phyloP scores from a whole-genome alignment of 2,113 vertebrate species.

The Delphinapterus leucas region DNA sequence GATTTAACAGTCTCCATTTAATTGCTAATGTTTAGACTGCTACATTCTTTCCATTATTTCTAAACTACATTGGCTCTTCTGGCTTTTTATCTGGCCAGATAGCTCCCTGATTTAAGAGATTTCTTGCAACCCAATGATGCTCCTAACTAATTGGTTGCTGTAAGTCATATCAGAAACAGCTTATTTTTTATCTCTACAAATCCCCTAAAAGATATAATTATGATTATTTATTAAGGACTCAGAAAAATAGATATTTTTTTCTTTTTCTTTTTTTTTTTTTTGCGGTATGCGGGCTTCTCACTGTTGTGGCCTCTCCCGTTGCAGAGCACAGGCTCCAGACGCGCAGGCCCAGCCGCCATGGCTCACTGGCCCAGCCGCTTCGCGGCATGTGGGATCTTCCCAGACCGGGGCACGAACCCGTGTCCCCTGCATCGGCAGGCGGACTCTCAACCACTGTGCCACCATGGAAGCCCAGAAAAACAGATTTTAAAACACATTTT shows the following conservation, averaged over 20 bases:
- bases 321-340: too few relatives aligned
- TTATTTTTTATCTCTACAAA: slow-evolving; percentile 28
- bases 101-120: background rate
- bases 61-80: slow-evolving; percentile 37
- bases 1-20: slow-evolving; percentile 43
- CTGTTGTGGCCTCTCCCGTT: too few relatives aligned
- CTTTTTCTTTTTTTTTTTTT: too few relatives aligned
- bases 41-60: slow-evolving; percentile 47
- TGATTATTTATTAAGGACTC: background rate
- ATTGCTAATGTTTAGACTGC: slow-evolving; percentile 23
- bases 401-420: too few relatives aligned
- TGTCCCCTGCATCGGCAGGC: too few relatives aligned
- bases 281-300: too few relatives aligned
- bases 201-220: background rate
- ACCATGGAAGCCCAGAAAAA: background rate
- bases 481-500: background rate
- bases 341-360: too few relatives aligned
- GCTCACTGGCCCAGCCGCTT: too few relatives aligned
- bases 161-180: slow-evolving; percentile 32
- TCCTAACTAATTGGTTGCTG: background rate
- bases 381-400: too few relatives aligned
- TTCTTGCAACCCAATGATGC: slow-evolving; percentile 57
- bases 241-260: slow-evolving; percentile 3
- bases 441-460: too few relatives aligned
- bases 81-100: slow-evolving; percentile 50